Percentiles rank a stretch among this genome's conserved stretches.
Evolutionary conservation across 2,888 invertebrate genomes (phyloP).

Genomic region (Erebia epiphron): DNA sequence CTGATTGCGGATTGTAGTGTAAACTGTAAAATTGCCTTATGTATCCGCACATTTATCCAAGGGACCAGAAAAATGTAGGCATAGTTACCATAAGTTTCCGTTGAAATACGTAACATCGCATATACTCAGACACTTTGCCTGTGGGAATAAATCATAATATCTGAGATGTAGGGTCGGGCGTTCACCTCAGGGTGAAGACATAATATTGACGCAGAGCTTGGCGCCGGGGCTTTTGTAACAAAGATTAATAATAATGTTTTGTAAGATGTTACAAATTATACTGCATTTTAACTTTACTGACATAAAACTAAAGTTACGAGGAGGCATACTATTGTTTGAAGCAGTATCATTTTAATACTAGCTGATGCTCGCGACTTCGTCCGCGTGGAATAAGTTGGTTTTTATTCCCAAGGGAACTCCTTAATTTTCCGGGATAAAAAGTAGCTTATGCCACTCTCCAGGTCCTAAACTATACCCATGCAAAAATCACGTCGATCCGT

Average conservation of each 20-base stretch:
- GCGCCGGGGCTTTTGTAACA: not conserved
- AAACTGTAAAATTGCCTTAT: not conserved
- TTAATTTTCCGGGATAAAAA: no score
- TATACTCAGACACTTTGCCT: not conserved
- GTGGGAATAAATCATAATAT: conserved; percentile 1
- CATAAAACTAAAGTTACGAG: no score
- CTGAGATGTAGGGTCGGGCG: not conserved
- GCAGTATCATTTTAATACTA: no score
- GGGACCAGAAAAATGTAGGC: not conserved
- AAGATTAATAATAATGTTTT: no score
- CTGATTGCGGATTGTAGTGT: not conserved
- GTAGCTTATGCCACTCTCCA: no score
- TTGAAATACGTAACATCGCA: conserved; percentile 6
- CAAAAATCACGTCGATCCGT: no score
- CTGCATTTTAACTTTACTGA: no score
- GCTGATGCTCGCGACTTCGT: no score
- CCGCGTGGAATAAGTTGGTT: no score
- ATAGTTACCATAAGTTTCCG: conserved; percentile 1
- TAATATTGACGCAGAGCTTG: not conserved
- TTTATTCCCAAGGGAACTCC: no score
- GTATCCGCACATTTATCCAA: not conserved
- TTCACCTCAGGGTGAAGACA: not conserved
- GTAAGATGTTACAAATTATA: not conserved
- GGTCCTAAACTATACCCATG: no score
- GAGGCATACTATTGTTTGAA: not conserved